A percentile compares a stretch with the other conserved stretches of the same genome.
Evolutionary conservation across 2,888 invertebrate species (phyloP).

Genomic region (Rhingia campestris): DNA sequence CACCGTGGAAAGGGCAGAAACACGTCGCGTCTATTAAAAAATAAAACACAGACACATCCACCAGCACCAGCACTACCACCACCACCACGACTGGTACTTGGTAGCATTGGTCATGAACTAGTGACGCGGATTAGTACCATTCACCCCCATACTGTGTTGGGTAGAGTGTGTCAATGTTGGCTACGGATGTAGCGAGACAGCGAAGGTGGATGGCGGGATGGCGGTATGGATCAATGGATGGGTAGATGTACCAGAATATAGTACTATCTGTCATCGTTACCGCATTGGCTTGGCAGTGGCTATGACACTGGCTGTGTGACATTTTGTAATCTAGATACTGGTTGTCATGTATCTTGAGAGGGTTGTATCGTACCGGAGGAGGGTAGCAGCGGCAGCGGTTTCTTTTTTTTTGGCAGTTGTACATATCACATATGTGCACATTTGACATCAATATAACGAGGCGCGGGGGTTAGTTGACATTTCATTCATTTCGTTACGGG

Average conservation of each 20-base stretch:
- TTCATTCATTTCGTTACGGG: conserved; percentile 3
- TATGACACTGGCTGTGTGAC: conserved; percentile 37
- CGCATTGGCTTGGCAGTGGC: conserved; percentile 42
- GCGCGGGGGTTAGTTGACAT: conserved; percentile 17
- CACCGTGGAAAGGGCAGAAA: conserved; percentile 23
- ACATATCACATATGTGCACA: conserved; percentile 2
- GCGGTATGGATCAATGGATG: conserved; percentile 36
- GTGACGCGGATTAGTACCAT: conserved; percentile 52
- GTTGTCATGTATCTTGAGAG: background rate
- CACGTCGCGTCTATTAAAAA: conserved; percentile 46
- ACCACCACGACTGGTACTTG: background rate
- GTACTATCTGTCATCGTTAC: conserved; percentile 52
- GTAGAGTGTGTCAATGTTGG: conserved; percentile 13
- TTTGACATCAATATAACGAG: conserved; percentile 21
- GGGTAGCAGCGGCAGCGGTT: background rate
- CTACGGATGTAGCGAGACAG: background rate
- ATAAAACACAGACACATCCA: conserved; percentile 10
- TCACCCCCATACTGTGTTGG: conserved; percentile 9
- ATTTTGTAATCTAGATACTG: conserved; percentile 15
- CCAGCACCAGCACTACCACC: background rate
- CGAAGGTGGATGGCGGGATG: background rate
- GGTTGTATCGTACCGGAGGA: background rate
- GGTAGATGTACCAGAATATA: conserved; percentile 17
- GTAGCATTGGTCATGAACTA: conserved; percentile 56
- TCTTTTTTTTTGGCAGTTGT: conserved; percentile 26